Percentiles rank a stretch among this genome's conserved stretches.
phyloP scores from a whole-genome alignment of 2,888 invertebrate genomes.

The Sicus ferrugineus region DNA sequence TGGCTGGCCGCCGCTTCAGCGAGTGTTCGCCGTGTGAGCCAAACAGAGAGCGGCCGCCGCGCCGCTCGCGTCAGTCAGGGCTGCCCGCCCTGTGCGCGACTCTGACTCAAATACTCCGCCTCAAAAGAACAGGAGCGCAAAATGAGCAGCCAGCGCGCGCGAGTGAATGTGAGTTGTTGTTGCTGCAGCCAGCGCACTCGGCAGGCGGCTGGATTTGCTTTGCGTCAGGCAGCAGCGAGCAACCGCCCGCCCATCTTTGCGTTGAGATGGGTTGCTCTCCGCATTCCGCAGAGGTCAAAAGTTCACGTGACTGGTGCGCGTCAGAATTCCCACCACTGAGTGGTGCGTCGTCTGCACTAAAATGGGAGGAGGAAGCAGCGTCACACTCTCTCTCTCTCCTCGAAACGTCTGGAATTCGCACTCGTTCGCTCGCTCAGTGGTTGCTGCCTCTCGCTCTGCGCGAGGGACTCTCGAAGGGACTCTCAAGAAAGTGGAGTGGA shows the following conservation, averaged over 20 bases:
- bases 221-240: background rate
- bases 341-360: background rate
- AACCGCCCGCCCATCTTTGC: background rate
- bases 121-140: constrained; percentile 56
- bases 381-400: no score
- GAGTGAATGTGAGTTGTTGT: background rate
- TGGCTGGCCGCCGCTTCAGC: background rate
- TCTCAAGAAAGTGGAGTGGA: no score
- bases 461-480: background rate
- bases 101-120: constrained; percentile 62
- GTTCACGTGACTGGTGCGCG: constrained; percentile 2
- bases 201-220: no score
- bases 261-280: background rate
- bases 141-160: constrained; percentile 29
- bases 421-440: background rate
- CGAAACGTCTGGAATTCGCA: background rate
- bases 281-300: constrained; percentile 23
- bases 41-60: background rate
- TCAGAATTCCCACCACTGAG: background rate
- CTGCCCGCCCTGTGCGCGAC: constrained; percentile 44
- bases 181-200: no score
- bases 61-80: constrained; percentile 1
- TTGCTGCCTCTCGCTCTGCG: background rate
- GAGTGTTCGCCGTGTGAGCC: constrained; percentile 5
- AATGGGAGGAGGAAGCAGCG: background rate